These are phyloP conservation scores for Papio anubis DNA, from an alignment of 2,113 vertebrate genomes.

Conservation along the genomic window DNA sequence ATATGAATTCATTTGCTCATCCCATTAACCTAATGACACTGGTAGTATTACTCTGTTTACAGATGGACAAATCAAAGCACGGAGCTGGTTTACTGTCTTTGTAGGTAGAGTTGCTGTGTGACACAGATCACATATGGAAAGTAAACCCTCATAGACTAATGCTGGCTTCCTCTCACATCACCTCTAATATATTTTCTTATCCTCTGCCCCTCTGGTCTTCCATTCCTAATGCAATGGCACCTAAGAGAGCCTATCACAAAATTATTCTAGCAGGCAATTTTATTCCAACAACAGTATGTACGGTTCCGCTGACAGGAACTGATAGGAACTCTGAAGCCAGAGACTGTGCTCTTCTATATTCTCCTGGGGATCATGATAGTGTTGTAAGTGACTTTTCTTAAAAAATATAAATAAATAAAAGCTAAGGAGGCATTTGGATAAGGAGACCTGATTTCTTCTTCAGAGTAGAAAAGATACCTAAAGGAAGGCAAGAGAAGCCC, in stretches of 20 bases:
- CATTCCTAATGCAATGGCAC: neutral
- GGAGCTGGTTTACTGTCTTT: neutral
- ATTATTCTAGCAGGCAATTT: neutral
- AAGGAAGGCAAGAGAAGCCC: neutral
- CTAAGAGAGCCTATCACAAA: neutral
- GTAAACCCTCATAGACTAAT: neutral
- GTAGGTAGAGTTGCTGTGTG: neutral
- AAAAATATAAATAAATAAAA: neutral
- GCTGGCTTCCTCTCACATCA: neutral
- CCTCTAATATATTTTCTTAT: neutral
- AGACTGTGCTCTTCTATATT: neutral
- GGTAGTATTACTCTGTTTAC: neutral
- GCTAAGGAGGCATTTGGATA: neutral
- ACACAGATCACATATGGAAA: neutral
- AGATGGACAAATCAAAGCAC: neutral
- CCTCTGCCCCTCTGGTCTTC: neutral
- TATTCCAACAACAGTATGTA: neutral
- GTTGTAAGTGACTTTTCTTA: neutral
- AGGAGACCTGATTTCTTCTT: neutral
- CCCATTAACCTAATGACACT: neutral
- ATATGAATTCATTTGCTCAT: neutral
- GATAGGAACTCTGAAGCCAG: neutral
- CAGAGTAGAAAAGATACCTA: neutral
- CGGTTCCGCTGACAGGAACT: neutral
- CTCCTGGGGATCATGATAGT: neutral